A percentile compares a stretch with the other conserved stretches of the same genome.
These are phyloP conservation scores for Diacarnus erythraeanus DNA, from an alignment of 37 sponge, comb jelly and placozoan genomes.

Conservation along the genomic window DNA sequence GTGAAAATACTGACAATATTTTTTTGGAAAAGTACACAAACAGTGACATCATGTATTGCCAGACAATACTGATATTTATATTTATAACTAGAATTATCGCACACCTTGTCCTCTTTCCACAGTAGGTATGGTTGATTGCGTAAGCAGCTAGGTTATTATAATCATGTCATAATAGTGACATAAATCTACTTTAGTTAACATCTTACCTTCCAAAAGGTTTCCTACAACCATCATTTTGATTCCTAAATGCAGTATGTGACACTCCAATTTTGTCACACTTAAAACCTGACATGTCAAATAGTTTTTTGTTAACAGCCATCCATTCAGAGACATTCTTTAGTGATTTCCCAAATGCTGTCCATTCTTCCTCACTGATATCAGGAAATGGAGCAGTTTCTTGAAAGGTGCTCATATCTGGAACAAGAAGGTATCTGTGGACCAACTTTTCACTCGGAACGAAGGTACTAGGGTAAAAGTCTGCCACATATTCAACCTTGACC, in stretches of 20 bases:
- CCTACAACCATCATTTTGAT: slow-evolving; percentile 50
- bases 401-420: slow-evolving; percentile 39
- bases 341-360: slow-evolving; percentile 1
- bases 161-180: background rate
- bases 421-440: slow-evolving; percentile 52
- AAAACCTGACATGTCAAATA: slow-evolving; percentile 59
- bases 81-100: background rate
- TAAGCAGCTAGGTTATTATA: slow-evolving; percentile 50
- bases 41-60: background rate
- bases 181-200: background rate
- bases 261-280: slow-evolving; percentile 79
- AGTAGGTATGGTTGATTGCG: slow-evolving; percentile 62
- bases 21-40: background rate
- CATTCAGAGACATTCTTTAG: slow-evolving; percentile 64
- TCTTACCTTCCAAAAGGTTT: slow-evolving; percentile 38
- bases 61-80: background rate
- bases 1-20: background rate
- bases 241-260: slow-evolving; percentile 60
- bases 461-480: slow-evolving; percentile 51
- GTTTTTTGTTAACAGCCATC: slow-evolving; percentile 60
- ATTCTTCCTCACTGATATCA: background rate
- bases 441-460: slow-evolving; percentile 21
- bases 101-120: slow-evolving; percentile 63
- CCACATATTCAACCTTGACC: slow-evolving; percentile 77
- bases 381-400: background rate